phyloP scores from a whole-genome alignment of 1,140 invertebrate species.

The Tetramorium parvispinum region DNA sequence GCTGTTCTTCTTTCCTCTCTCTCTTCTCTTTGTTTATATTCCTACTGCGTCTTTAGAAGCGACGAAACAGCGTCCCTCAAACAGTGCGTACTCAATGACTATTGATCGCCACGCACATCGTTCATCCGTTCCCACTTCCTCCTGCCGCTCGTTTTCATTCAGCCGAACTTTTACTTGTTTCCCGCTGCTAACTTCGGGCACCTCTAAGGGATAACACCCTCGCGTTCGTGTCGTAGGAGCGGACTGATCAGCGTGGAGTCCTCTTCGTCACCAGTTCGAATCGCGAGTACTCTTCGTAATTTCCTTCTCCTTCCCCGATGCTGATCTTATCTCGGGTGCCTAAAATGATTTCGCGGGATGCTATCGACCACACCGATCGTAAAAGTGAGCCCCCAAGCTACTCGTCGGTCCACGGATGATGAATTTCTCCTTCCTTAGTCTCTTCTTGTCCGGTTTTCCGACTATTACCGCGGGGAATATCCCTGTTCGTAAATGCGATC shows the following conservation, averaged over 20 bases:
- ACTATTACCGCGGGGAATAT: neutral
- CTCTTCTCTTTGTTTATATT: neutral
- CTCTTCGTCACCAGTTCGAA: neutral
- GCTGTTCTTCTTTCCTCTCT: neutral
- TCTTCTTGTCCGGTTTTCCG: neutral
- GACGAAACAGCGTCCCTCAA: neutral
- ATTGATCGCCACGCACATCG: slow-evolving; percentile 26
- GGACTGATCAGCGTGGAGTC: neutral
- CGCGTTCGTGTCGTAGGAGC: too few relatives aligned
- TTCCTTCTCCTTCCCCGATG: neutral
- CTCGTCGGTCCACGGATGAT: neutral
- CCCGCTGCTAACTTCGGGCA: too few relatives aligned
- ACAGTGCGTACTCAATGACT: slow-evolving; percentile 29
- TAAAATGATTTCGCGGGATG: neutral
- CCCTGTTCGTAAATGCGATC: slow-evolving; percentile 19
- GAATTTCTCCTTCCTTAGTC: neutral
- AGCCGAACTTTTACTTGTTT: neutral
- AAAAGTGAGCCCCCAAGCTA: neutral
- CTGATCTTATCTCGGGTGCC: neutral
- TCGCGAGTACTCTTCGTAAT: neutral
- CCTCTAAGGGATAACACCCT: too few relatives aligned
- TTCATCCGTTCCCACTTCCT: neutral
- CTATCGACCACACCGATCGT: slow-evolving; percentile 13
- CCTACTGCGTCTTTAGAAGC: neutral
- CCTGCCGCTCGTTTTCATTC: neutral